Conservation (phyloP, 2,888 invertebrate species). For the Apamea epomidion region DNA sequence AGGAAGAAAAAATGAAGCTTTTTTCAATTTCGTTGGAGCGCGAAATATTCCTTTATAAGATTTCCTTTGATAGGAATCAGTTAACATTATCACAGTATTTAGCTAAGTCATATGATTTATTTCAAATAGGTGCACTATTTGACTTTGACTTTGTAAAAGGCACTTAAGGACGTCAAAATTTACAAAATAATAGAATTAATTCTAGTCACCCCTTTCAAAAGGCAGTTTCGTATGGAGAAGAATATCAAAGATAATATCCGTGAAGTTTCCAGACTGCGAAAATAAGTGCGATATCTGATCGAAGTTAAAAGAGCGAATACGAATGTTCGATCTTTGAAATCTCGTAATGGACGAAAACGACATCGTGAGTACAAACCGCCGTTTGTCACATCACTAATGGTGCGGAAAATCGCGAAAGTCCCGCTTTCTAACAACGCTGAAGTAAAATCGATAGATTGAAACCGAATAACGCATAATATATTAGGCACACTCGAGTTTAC, state of each 20-base stretch:
- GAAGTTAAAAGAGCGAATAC: conserved; percentile 83
- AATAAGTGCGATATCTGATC: conserved; percentile 79
- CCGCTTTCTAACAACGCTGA: conserved; percentile 81
- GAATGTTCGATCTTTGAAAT: conserved; percentile 84
- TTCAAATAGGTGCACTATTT: not conserved
- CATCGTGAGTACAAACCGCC: conserved; percentile 85
- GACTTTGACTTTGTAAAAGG: not conserved
- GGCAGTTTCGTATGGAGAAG: not conserved
- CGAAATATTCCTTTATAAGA: conserved; percentile 17
- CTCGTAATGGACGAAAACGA: conserved; percentile 87
- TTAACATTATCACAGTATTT: conserved; percentile 36
- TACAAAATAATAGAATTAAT: not conserved
- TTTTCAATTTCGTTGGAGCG: conserved; percentile 15
- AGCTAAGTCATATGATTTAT: not conserved
- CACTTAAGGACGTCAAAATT: not conserved
- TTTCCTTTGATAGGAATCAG: conserved; percentile 42
- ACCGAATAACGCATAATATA: conserved; percentile 78
- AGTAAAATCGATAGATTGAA: conserved; percentile 83
- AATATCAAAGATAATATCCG: conserved; percentile 43
- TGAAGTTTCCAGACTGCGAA: conserved; percentile 60
- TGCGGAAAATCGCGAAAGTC: conserved; percentile 85
- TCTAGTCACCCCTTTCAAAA: not conserved
- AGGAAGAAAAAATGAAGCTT: not conserved
- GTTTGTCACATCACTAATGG: conserved; percentile 88
- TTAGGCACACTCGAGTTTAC: conserved; percentile 70